A percentile compares a stretch with the other conserved stretches of the same genome.
phyloP scores from a whole-genome alignment of 2,888 invertebrate species.

The Nomada fucata region DNA sequence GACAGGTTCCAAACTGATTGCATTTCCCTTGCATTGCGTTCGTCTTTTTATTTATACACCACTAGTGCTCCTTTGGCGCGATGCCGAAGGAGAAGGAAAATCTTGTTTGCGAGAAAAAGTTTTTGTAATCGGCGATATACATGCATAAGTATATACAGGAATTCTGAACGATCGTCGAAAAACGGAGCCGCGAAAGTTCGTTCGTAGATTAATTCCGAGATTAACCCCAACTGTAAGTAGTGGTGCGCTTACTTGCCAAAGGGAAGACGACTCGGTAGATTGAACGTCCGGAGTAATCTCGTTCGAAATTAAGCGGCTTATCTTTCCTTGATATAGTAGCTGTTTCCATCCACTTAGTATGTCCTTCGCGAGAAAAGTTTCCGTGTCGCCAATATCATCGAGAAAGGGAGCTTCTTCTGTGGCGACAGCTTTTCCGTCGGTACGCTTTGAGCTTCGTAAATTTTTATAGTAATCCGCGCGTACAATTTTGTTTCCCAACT shows the following conservation, averaged over 20 bases:
- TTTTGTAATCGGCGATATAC: slow-evolving; percentile 44
- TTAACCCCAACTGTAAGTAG: slow-evolving; percentile 63
- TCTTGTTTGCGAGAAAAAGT: not conserved
- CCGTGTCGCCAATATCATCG: slow-evolving; percentile 17
- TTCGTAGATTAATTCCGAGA: slow-evolving; percentile 70
- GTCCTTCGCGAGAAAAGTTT: slow-evolving; percentile 55
- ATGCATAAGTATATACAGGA: slow-evolving; percentile 28
- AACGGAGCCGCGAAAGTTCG: slow-evolving; percentile 60
- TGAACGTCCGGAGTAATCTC: slow-evolving; percentile 71
- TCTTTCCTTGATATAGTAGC: slow-evolving; percentile 62
- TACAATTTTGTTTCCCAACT: not conserved
- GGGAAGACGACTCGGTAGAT: slow-evolving; percentile 65
- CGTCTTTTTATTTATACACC: not conserved
- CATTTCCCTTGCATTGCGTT: too few relatives aligned
- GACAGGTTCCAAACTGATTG: too few relatives aligned
- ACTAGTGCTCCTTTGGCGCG: too few relatives aligned
- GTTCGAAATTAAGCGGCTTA: slow-evolving; percentile 73
- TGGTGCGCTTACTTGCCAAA: slow-evolving; percentile 66
- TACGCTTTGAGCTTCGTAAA: too few relatives aligned
- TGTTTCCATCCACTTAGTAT: slow-evolving; percentile 54
- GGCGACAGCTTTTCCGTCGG: too few relatives aligned
- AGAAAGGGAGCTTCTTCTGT: slow-evolving; percentile 13
- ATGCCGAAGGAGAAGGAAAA: not conserved
- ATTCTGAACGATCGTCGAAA: slow-evolving; percentile 56
- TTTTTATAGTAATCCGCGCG: too few relatives aligned